phyloP scores from a whole-genome alignment of 2,888 invertebrate species.

The Sympetrum striolatum region DNA sequence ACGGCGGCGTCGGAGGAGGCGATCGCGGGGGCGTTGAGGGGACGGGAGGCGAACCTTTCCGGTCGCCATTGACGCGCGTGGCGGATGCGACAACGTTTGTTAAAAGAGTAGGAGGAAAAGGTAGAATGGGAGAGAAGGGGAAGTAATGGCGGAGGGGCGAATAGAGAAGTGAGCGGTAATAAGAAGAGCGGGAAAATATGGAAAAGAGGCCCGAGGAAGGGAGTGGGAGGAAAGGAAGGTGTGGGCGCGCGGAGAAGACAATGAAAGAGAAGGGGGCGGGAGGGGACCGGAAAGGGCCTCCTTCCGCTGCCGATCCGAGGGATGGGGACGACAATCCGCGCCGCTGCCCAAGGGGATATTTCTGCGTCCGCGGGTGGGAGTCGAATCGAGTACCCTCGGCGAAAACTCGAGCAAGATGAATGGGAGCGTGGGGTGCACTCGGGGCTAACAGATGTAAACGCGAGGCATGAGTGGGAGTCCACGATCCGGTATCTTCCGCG shows the following conservation, averaged over 20 bases:
- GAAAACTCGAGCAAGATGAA: not conserved
- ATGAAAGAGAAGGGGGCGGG: not conserved
- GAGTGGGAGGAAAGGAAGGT: not conserved
- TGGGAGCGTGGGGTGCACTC: not conserved
- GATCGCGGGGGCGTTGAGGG: conserved; percentile 28
- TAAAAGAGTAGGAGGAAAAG: conserved; percentile 23
- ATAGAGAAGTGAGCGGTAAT: not conserved
- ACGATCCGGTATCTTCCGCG: not conserved
- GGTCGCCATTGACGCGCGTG: conserved; percentile 41
- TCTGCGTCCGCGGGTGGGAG: not conserved
- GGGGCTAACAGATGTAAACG: not conserved
- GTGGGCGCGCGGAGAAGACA: not conserved
- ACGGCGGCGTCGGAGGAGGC: conserved; percentile 33
- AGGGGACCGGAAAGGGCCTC: not conserved
- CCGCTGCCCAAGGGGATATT: not conserved
- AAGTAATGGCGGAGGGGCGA: not conserved
- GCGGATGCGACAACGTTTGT: conserved; percentile 34
- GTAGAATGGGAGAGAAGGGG: not conserved
- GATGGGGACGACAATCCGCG: not conserved
- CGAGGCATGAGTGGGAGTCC: not conserved
- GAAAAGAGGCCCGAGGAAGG: not conserved
- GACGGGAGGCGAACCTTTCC: conserved; percentile 38
- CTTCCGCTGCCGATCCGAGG: not conserved
- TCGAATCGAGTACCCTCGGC: not conserved
- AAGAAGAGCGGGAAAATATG: not conserved